Evolutionary conservation across 2,797 vertebrate genomes (phyloP).

Genomic region (Ctenopoma multispine): DNA sequence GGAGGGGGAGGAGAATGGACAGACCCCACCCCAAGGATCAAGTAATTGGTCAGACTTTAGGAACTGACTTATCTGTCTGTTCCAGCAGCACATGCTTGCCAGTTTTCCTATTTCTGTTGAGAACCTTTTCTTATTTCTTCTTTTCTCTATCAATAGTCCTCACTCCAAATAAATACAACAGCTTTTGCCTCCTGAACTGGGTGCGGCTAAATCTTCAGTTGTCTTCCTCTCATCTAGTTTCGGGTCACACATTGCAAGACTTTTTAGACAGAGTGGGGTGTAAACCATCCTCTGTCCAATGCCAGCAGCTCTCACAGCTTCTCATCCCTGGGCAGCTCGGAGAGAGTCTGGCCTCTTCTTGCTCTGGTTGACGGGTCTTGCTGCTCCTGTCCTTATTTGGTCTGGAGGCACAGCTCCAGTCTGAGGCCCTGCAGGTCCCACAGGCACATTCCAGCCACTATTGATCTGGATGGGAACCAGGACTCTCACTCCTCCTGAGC

Average conservation of each 20-base stretch:
- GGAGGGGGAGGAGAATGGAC: conserved; percentile 56
- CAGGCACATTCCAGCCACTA: conserved; percentile 83
- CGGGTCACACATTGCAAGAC: not conserved
- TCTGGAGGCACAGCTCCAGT: conserved; percentile 81
- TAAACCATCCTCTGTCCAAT: conserved; percentile 15
- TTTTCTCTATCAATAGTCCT: not conserved
- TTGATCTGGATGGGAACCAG: conserved; percentile 81
- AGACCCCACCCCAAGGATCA: conserved; percentile 73
- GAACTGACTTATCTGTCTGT: conserved; percentile 40
- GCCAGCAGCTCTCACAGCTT: not conserved
- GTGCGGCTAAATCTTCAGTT: not conserved
- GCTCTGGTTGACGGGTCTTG: conserved; percentile 59
- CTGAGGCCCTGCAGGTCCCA: conserved; percentile 76
- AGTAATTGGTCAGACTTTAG: conserved; percentile 72
- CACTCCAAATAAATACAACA: not conserved
- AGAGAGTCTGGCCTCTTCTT: conserved; percentile 52
- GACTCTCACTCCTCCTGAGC: conserved; percentile 41
- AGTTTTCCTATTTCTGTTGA: conserved; percentile 16
- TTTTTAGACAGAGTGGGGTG: conserved; percentile 23
- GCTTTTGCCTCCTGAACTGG: conserved; percentile 4
- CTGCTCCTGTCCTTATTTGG: conserved; percentile 87
- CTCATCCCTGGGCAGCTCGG: conserved; percentile 47
- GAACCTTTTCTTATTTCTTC: not conserved
- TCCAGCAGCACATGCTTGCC: conserved; percentile 38
- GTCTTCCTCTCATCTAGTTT: not conserved